phyloP scores from a whole-genome alignment of 1,140 invertebrate species.

The Drosophila pseudoananassae region DNA sequence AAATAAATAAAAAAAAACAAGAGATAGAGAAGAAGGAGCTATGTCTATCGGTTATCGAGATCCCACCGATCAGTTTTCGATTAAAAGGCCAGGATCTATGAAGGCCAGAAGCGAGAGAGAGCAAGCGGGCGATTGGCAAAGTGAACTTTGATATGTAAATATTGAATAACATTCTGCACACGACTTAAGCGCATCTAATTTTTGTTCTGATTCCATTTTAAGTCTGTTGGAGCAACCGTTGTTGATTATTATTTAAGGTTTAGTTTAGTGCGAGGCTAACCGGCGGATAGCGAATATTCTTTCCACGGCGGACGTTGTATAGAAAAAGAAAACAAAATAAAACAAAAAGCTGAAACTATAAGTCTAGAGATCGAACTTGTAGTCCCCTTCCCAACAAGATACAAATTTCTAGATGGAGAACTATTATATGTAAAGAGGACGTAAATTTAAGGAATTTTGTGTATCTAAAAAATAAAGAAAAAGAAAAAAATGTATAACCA shows the following conservation, averaged over 20 bases:
- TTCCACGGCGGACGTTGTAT: conserved; percentile 45
- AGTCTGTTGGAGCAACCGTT: conserved; percentile 79
- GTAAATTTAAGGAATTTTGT: conserved; percentile 22
- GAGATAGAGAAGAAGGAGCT: not conserved
- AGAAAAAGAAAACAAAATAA: conserved; percentile 1
- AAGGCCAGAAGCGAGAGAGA: not conserved
- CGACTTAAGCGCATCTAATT: conserved; percentile 49
- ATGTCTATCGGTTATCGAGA: conserved; percentile 2
- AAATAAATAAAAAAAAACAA: conserved; percentile 2
- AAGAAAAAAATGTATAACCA: conserved; percentile 14
- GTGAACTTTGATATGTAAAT: conserved; percentile 57
- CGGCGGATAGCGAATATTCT: conserved; percentile 23
- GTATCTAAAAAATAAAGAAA: conserved; percentile 20
- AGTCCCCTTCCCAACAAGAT: not conserved
- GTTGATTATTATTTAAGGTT: conserved; percentile 84
- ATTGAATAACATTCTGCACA: conserved; percentile 49
- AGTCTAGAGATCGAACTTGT: not conserved
- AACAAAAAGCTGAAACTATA: not conserved
- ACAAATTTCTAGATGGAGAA: not conserved
- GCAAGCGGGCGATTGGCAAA: conserved; percentile 34
- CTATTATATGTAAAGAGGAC: conserved; percentile 30
- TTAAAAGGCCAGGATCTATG: conserved; percentile 13
- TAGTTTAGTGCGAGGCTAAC: conserved; percentile 83
- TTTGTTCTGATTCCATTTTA: conserved; percentile 71
- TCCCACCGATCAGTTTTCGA: conserved; percentile 63